Evolutionary conservation across 1,140 invertebrate species (phyloP).

Genomic region (Drosophila sp.): DNA sequence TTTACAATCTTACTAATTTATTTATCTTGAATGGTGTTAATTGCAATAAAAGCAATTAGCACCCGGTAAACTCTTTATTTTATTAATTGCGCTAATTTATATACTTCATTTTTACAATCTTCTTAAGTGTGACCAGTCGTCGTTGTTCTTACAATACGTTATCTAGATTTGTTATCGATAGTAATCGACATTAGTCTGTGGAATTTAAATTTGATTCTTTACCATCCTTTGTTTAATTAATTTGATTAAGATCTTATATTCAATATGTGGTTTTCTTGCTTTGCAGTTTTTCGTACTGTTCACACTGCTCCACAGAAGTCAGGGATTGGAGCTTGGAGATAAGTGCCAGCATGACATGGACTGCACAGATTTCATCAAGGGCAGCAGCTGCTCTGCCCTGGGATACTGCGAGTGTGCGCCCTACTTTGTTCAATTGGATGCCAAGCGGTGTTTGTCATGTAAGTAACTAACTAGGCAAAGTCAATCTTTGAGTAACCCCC

Average conservation of each 20-base stretch:
- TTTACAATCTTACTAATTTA: background rate
- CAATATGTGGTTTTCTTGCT: background rate
- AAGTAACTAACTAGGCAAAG: slow-evolving; percentile 85
- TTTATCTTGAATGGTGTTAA: too few relatives aligned
- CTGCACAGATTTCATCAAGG: slow-evolving; percentile 84
- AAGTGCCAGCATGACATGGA: slow-evolving; percentile 85
- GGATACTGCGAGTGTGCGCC: slow-evolving; percentile 88
- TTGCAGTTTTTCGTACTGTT: slow-evolving; percentile 60
- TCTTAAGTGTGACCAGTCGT: too few relatives aligned
- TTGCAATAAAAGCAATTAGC: background rate
- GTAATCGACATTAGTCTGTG: too few relatives aligned
- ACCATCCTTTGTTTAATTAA: background rate
- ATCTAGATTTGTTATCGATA: too few relatives aligned
- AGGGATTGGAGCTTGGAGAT: slow-evolving; percentile 67
- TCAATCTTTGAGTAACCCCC: slow-evolving; percentile 73
- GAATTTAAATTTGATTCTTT: too few relatives aligned
- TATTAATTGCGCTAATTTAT: too few relatives aligned
- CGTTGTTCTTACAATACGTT: too few relatives aligned
- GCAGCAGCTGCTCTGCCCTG: slow-evolving; percentile 78
- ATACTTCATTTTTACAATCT: too few relatives aligned
- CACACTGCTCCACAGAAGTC: slow-evolving; percentile 53
- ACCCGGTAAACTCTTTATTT: background rate
- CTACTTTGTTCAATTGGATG: slow-evolving; percentile 88
- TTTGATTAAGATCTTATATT: background rate
- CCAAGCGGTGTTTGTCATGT: slow-evolving; percentile 89